Percentiles rank a stretch among this genome's conserved stretches.
These are phyloP conservation scores for Carettochelys insculpta DNA, from an alignment of 2,113 vertebrate genomes.

Conservation along the genomic window DNA sequence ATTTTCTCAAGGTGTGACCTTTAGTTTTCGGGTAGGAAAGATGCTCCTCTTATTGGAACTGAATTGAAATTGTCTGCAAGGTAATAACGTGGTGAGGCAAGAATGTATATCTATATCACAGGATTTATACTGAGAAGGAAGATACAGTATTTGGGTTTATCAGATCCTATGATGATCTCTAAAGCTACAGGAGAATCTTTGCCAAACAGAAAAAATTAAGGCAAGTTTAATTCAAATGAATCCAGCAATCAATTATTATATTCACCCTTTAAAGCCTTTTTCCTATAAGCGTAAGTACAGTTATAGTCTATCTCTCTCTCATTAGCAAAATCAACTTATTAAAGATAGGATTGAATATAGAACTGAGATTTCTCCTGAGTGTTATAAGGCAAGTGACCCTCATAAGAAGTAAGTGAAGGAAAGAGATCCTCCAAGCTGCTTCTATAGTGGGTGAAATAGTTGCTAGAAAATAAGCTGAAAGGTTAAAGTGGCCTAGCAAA, in stretches of 20 bases:
- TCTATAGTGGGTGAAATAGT: background rate
- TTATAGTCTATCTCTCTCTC: background rate
- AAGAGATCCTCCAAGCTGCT: background rate
- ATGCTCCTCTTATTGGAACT: background rate
- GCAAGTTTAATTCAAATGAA: constrained; percentile 7
- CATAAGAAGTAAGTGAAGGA: background rate
- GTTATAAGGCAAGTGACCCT: background rate
- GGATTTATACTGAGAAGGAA: background rate
- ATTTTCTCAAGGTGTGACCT: background rate
- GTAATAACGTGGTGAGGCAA: background rate
- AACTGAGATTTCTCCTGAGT: background rate
- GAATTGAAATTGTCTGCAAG: background rate
- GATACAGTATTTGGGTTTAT: background rate
- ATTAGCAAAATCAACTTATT: background rate
- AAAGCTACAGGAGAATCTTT: background rate
- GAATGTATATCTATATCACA: background rate
- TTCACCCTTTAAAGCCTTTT: background rate
- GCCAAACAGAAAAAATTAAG: background rate
- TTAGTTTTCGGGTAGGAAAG: background rate
- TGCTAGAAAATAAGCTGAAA: background rate
- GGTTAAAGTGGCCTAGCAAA: background rate
- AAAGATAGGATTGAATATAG: background rate
- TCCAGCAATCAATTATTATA: background rate
- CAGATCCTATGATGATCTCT: constrained; percentile 8
- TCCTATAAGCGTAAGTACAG: background rate